Evolutionary conservation across 2,888 invertebrate species (phyloP).

Genomic region (Drosophila hamatofila): DNA sequence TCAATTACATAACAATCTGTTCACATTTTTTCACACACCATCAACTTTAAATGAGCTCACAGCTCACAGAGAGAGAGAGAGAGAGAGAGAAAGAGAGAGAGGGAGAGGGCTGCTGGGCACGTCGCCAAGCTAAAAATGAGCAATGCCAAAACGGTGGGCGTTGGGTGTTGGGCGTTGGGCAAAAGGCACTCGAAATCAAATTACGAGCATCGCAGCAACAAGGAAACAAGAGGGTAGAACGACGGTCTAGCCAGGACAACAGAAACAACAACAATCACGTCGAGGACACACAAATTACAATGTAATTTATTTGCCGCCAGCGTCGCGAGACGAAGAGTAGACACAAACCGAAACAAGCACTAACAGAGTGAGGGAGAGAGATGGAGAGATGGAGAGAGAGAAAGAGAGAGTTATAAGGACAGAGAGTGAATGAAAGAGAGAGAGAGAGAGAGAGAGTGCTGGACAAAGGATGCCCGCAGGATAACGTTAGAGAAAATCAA

Average conservation of each 20-base stretch:
- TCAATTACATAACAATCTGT: slow-evolving; percentile 85
- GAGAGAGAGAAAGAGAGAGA: not conserved
- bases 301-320: slow-evolving; percentile 81
- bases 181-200: slow-evolving; percentile 73
- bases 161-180: slow-evolving; percentile 52
- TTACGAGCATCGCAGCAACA: slow-evolving; percentile 57
- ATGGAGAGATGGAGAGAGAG: not conserved
- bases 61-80: slow-evolving; percentile 1
- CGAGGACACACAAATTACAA: slow-evolving; percentile 80
- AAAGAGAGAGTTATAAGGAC: not conserved
- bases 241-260: slow-evolving; percentile 60
- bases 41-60: slow-evolving; percentile 82
- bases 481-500: slow-evolving; percentile 73
- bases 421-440: not conserved
- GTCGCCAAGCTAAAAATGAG: slow-evolving; percentile 61
- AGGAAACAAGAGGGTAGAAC: slow-evolving; percentile 50
- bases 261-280: slow-evolving; percentile 48
- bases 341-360: slow-evolving; percentile 15
- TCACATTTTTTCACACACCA: slow-evolving; percentile 85
- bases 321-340: slow-evolving; percentile 34
- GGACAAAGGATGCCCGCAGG: slow-evolving; percentile 19
- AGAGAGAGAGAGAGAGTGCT: not conserved
- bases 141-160: slow-evolving; percentile 66
- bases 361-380: not conserved
- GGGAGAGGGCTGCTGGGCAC: slow-evolving; percentile 51